Evolutionary conservation across 2,888 invertebrate genomes (phyloP).

Genomic region (Gymnoscelis rufifasciata): DNA sequence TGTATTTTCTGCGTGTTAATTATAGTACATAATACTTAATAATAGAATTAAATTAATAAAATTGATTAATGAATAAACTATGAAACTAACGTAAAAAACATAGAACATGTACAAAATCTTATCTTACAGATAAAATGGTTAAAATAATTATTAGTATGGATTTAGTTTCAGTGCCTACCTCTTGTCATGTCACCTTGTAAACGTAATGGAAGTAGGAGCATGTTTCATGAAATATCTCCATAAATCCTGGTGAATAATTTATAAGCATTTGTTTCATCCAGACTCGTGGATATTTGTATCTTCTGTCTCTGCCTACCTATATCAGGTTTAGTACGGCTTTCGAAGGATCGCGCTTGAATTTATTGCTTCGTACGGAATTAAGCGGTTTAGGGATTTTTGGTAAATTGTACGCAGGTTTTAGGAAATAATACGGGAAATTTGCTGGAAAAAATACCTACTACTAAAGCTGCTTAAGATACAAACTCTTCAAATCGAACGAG

Average conservation of each 20-base stretch:
- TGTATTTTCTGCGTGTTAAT: no score
- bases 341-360: constrained; percentile 8
- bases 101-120: no score
- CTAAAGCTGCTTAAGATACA: no score
- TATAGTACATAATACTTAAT: no score
- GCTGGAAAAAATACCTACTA: no score
- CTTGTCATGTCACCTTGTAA: constrained; percentile 2
- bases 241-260: constrained; percentile 27
- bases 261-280: constrained; percentile 13
- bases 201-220: constrained; percentile 22
- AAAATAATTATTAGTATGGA: no score
- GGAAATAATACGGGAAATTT: not conserved
- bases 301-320: constrained; percentile 4
- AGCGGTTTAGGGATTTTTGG: constrained; percentile 1
- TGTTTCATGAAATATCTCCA: constrained; percentile 21
- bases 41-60: no score
- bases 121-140: no score
- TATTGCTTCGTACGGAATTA: constrained; percentile 5
- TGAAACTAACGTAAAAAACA: no score
- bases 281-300: constrained; percentile 1
- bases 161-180: no score
- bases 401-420: not conserved
- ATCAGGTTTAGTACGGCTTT: constrained; percentile 10
- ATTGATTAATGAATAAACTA: no score
- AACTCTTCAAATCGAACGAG: no score